A percentile compares a stretch with the other conserved stretches of the same genome.
Conservation (phyloP, 2,113 vertebrate species). For the Embiotoca jacksoni region DNA sequence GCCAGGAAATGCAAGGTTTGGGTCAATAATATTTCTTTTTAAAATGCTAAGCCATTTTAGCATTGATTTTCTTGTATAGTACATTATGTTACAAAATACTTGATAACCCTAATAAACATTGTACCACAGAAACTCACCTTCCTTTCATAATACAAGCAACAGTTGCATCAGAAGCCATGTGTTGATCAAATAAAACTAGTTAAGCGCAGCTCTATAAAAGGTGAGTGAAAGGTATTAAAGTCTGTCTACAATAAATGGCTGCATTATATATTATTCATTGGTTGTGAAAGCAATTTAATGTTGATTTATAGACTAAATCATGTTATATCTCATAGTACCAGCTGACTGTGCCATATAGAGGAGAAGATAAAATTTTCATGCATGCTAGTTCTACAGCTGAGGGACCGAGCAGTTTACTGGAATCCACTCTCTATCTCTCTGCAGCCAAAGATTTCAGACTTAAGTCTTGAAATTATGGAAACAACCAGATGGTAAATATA, state of each 20-base stretch:
- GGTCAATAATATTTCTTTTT: not conserved
- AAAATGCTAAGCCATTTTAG: not conserved
- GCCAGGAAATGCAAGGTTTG: slow-evolving; percentile 6
- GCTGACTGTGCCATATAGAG: not conserved
- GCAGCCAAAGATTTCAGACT: slow-evolving; percentile 6
- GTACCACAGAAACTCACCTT: not conserved
- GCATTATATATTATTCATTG: slow-evolving; percentile 42
- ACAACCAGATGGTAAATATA: slow-evolving; percentile 10
- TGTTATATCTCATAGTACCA: slow-evolving; percentile 6
- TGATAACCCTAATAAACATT: not conserved
- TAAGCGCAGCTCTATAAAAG: slow-evolving; percentile 11
- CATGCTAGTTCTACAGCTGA: not conserved
- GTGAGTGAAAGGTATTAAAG: not conserved
- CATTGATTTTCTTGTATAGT: not conserved
- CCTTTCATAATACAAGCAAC: slow-evolving; percentile 8
- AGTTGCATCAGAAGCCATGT: not conserved
- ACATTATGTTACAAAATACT: not conserved
- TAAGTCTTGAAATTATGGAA: not conserved
- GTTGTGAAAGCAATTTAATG: slow-evolving; percentile 36
- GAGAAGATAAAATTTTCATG: slow-evolving; percentile 14
- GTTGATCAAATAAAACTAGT: slow-evolving; percentile 6
- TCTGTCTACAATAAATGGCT: slow-evolving; percentile 15
- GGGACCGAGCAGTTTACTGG: slow-evolving; percentile 9
- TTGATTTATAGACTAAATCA: slow-evolving; percentile 22
- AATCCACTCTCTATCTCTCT: not conserved